Evolutionary conservation across 2,888 invertebrate species (phyloP).

Genomic region (Drosophila conformis): DNA sequence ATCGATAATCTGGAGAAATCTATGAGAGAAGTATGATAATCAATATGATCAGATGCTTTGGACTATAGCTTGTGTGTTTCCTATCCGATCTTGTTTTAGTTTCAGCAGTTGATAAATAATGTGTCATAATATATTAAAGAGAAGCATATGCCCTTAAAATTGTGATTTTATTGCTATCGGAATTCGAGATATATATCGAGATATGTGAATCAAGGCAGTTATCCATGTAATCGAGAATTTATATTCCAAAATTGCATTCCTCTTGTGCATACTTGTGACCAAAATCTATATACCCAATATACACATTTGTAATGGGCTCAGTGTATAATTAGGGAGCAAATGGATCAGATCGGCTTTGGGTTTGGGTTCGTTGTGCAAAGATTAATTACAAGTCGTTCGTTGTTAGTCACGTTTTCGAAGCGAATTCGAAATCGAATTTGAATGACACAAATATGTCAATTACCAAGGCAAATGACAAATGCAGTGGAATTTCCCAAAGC

Average conservation of each 20-base stretch:
- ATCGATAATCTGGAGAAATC: background rate
- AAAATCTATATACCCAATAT: background rate
- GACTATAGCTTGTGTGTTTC: background rate
- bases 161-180: background rate
- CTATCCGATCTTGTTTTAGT: background rate
- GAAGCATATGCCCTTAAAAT: background rate
- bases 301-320: background rate
- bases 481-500: slow-evolving; percentile 24
- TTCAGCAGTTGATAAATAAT: background rate
- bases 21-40: background rate
- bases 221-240: too few relatives aligned
- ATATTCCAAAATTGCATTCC: background rate
- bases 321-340: background rate
- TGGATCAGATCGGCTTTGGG: background rate
- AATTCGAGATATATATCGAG: background rate
- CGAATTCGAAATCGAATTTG: slow-evolving; percentile 37
- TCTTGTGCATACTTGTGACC: background rate
- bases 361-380: slow-evolving; percentile 22
- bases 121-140: background rate
- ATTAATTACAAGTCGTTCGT: slow-evolving; percentile 33
- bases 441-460: slow-evolving; percentile 52
- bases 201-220: background rate
- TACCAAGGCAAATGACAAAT: slow-evolving; percentile 58
- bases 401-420: slow-evolving; percentile 68
- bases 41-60: background rate